These are phyloP conservation scores for Acrobeloides nanus DNA, from an alignment of 2,888 invertebrate species.

Conservation along the genomic window DNA sequence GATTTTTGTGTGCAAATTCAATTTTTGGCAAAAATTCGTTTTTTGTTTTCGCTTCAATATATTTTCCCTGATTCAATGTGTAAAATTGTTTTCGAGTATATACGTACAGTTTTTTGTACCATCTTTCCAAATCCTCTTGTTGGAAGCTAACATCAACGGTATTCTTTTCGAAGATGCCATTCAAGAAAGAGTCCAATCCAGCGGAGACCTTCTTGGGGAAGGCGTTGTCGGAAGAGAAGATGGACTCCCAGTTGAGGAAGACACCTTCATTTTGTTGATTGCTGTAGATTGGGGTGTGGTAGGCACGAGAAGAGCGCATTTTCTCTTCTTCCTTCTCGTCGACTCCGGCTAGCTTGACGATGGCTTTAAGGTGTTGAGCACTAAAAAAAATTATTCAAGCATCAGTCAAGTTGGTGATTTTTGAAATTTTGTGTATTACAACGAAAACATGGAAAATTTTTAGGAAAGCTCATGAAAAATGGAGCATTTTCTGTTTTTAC, in stretches of 20 bases:
- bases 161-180: constrained; percentile 27
- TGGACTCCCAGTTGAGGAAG: constrained; percentile 29
- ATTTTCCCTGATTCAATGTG: too few species aligned
- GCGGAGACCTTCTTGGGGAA: constrained; percentile 31
- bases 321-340: constrained; percentile 9
- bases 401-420: too few species aligned
- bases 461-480: too few species aligned
- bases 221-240: constrained; percentile 24
- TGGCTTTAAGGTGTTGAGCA: constrained; percentile 16
- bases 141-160: background rate
- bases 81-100: too few species aligned
- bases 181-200: constrained; percentile 35
- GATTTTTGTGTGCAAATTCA: background rate
- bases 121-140: constrained; percentile 1
- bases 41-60: too few species aligned
- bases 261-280: constrained; percentile 23
- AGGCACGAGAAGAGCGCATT: constrained; percentile 14
- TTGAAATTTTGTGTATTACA: too few species aligned
- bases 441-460: too few species aligned
- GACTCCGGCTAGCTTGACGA: constrained; percentile 18
- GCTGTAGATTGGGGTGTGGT: constrained; percentile 22
- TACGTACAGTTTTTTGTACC: background rate
- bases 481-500: too few species aligned
- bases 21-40: too few species aligned
- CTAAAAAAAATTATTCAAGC: constrained; percentile 7